Evolutionary conservation across 2,797 vertebrate species (phyloP).

Genomic region (Pipistrellus nathusii): DNA sequence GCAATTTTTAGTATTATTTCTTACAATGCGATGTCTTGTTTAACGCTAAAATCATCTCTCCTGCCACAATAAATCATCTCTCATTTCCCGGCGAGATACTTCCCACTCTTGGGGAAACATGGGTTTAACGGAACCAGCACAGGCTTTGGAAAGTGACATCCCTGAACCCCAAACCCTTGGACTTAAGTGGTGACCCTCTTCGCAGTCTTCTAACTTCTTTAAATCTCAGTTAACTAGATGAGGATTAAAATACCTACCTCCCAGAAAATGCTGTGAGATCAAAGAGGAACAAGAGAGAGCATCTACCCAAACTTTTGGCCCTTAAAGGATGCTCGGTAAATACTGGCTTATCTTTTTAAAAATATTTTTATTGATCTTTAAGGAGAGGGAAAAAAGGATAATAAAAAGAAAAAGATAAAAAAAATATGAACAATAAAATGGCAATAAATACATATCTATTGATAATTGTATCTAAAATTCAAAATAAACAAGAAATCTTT

Average conservation of each 20-base stretch:
- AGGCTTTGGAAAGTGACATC: background rate
- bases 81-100: background rate
- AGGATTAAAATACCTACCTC: slow-evolving; percentile 10
- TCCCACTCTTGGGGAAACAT: background rate
- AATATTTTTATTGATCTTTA: too few relatives aligned
- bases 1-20: background rate
- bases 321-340: background rate
- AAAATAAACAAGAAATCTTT: too few relatives aligned
- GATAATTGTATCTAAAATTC: too few relatives aligned
- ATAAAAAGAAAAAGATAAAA: too few relatives aligned
- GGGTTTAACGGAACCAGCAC: background rate
- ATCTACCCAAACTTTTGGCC: background rate
- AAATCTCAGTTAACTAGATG: background rate
- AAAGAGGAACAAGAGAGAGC: slow-evolving; percentile 10
- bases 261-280: background rate
- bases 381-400: too few relatives aligned
- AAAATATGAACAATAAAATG: too few relatives aligned
- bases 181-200: background rate
- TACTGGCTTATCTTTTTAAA: background rate
- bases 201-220: background rate
- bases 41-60: background rate
- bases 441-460: too few relatives aligned
- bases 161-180: background rate
- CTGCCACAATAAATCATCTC: background rate
- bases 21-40: background rate